Conservation (phyloP, 2,797 vertebrate genomes). For the Myotis daubentonii region DNA sequence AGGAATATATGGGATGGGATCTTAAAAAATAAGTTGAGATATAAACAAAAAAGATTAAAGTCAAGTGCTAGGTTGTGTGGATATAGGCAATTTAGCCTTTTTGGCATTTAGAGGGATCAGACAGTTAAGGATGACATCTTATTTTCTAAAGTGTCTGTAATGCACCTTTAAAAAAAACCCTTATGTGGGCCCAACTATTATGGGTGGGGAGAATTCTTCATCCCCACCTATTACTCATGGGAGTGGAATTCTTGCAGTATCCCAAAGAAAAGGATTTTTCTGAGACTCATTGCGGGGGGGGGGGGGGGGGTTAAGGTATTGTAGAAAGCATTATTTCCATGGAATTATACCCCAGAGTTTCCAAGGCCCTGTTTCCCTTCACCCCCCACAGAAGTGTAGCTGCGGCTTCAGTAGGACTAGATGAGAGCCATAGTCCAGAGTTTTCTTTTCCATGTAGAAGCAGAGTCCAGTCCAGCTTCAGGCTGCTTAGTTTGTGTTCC, state of each 20-base stretch:
- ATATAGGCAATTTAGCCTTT: neutral
- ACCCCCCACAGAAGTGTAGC: neutral
- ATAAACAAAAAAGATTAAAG: neutral
- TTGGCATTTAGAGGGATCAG: constrained; percentile 9
- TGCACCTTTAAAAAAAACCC: neutral
- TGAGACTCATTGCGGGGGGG: neutral
- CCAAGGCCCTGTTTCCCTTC: neutral
- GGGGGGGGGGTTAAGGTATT: neutral
- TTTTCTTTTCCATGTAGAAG: neutral
- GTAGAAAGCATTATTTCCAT: neutral
- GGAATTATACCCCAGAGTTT: neutral
- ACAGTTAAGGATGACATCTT: neutral
- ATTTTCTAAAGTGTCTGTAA: constrained; percentile 14
- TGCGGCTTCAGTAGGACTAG: neutral
- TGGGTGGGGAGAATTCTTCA: neutral
- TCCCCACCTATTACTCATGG: neutral
- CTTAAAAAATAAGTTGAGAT: neutral
- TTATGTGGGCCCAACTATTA: neutral
- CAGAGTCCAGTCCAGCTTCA: neutral
- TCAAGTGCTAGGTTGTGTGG: neutral
- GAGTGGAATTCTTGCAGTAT: neutral
- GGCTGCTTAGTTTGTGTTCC: neutral
- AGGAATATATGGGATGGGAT: no score
- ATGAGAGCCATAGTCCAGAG: neutral
- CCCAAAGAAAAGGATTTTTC: no score